A percentile compares a stretch with the other conserved stretches of the same genome.
Evolutionary conservation across 2,888 invertebrate species (phyloP).

Genomic region (Pogonocherus hispidulus): DNA sequence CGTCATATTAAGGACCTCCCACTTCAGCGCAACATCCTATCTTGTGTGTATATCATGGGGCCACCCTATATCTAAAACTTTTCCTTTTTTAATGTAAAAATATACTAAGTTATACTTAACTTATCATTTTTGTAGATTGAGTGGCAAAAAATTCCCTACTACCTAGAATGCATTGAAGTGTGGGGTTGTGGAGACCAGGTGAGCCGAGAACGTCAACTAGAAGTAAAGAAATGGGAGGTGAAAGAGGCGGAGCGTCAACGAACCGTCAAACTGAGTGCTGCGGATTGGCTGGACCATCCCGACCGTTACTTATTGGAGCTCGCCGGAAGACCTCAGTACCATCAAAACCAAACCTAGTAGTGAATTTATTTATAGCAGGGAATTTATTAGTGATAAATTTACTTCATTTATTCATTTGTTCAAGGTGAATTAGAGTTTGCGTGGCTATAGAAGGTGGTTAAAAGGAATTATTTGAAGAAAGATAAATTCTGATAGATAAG

Average conservation of each 20-base stretch:
- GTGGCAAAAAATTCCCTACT: conserved; percentile 78
- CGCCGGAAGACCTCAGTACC: conserved; percentile 87
- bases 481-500: neutral
- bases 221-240: conserved; percentile 86
- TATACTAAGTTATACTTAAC: neutral
- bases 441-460: neutral
- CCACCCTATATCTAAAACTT: no score
- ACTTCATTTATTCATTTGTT: neutral
- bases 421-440: neutral
- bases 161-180: conserved; percentile 77
- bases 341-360: conserved; percentile 70
- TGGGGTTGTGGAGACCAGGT: conserved; percentile 91
- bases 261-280: conserved; percentile 87
- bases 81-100: no score
- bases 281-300: conserved; percentile 96
- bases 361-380: conserved; percentile 7
- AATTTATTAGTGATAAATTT: conserved; percentile 1
- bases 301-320: conserved; percentile 91
- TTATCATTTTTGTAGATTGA: conserved; percentile 67
- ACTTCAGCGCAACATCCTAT: no score
- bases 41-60: no score
- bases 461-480: neutral
- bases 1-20: no score
- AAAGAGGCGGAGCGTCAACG: conserved; percentile 89
- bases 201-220: conserved; percentile 85